phyloP scores from a whole-genome alignment of 2,888 invertebrate species.

The Drosophila falleni region DNA sequence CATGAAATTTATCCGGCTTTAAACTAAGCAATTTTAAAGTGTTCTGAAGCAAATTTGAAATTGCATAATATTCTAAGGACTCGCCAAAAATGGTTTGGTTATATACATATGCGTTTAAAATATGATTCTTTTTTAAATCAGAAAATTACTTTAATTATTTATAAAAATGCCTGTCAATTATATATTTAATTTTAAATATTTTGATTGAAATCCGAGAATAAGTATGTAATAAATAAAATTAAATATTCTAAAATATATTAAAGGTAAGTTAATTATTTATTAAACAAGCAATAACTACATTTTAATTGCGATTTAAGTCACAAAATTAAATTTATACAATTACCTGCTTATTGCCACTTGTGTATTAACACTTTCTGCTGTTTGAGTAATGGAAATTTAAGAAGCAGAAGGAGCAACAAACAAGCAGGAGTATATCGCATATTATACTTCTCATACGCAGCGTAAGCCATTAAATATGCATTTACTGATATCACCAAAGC shows the following conservation, averaged over 20 bases:
- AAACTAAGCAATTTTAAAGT: background rate
- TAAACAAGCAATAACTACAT: background rate
- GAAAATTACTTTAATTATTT: no score
- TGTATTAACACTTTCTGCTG: conserved; percentile 17
- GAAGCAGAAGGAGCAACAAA: conserved; percentile 15
- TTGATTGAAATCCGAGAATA: no score
- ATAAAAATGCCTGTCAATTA: no score
- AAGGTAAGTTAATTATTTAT: background rate
- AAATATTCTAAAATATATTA: background rate
- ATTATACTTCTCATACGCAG: conserved; percentile 65
- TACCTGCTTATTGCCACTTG: conserved; percentile 14
- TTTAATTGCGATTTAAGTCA: conserved; percentile 1
- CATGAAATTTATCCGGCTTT: background rate
- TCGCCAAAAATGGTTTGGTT: no score
- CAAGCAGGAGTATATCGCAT: conserved; percentile 27
- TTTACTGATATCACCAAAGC: conserved; percentile 78
- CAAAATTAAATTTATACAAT: background rate
- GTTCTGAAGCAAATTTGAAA: no score
- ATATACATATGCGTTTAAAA: no score
- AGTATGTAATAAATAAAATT: no score
- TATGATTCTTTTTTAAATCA: no score
- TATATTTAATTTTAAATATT: no score
- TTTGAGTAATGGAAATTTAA: conserved; percentile 44
- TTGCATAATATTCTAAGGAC: no score
- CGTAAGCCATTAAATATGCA: conserved; percentile 79